These are phyloP conservation scores for Shargacucullia verbasci DNA, from an alignment of 2,888 invertebrate species.

Conservation along the genomic window DNA sequence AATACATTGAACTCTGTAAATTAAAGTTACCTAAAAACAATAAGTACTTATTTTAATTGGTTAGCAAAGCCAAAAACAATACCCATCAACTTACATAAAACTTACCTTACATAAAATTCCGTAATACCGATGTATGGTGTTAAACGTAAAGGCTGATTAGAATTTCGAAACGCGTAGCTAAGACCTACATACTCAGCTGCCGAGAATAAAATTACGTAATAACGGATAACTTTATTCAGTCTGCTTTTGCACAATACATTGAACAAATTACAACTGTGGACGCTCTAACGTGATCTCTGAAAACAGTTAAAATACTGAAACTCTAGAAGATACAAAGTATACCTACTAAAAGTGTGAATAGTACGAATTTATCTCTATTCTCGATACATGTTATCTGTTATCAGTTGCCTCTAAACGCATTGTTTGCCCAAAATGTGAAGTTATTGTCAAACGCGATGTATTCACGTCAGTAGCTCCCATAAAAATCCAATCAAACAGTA, in stretches of 20 bases:
- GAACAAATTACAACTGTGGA: slow-evolving; percentile 27
- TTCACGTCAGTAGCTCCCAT: slow-evolving; percentile 25
- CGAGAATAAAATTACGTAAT: slow-evolving; percentile 69
- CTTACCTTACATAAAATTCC: slow-evolving; percentile 4
- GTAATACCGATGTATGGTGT: slow-evolving; percentile 41
- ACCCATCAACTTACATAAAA: background rate
- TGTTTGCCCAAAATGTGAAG: slow-evolving; percentile 47
- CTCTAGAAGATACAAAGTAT: slow-evolving; percentile 21
- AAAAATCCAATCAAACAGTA: slow-evolving; percentile 21
- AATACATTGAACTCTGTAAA: no score
- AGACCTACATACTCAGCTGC: slow-evolving; percentile 74
- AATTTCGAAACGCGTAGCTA: slow-evolving; percentile 72
- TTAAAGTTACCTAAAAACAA: no score
- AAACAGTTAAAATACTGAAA: slow-evolving; percentile 27
- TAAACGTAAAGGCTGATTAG: slow-evolving; percentile 60
- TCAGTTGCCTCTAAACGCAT: slow-evolving; percentile 44
- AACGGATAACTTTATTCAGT: slow-evolving; percentile 54
- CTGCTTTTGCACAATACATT: slow-evolving; percentile 51
- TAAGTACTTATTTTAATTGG: no score
- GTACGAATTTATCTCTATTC: slow-evolving; percentile 51
- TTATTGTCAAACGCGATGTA: slow-evolving; percentile 44
- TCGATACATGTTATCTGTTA: slow-evolving; percentile 60
- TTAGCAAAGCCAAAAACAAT: no score
- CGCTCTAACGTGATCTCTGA: slow-evolving; percentile 19
- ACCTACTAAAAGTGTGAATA: slow-evolving; percentile 20